Evolutionary conservation across 1,140 invertebrate species (phyloP), one percentile per base, ranked within the genome.

Genomic region (Drosophila micromelanica): DNA sequence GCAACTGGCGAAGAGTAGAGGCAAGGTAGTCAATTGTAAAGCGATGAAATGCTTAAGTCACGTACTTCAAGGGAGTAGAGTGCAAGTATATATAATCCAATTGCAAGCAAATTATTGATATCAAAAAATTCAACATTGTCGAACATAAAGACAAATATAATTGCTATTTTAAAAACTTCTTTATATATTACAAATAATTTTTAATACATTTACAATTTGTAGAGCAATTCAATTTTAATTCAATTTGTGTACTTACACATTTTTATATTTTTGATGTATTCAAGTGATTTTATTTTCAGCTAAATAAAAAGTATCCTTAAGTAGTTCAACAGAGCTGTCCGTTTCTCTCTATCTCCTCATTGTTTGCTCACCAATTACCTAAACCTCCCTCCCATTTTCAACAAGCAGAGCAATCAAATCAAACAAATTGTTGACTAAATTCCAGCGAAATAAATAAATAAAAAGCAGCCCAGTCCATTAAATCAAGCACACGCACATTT

Each of bases 381-480:
- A 9, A 8, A n/a, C 8, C 15, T 4, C 13, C n/a, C 13, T 23
- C 46, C 37, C 15, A 38, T 15, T 40, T 11, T 4, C 20, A 49
- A 59, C 60, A 60, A 67, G 9, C 54, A 48, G 17, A 42, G 78
- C 82, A 86, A 86, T 86, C 82, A 86, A 82, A 78, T 82, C 45
- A 60, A 87, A 87, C 82, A 86, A 86, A 87, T 86, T 89, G 82
- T 86, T 86, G 78, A 86, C 82, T 82, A 87, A 86, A 87, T 87
- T 78, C 75, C 71, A 70, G 43, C 23, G 54, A 76, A 61, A 72
- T 82, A 72, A 81, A 78, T 81, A 74, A 74, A 74, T 70, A 74
- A 74, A 62, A 73, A 80, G 65, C 57, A 56, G 59, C 55, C 40
- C 43, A 38, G 71, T 61, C 63, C 82, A 86, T 86, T 86, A 86